A percentile compares a stretch with the other conserved stretches of the same genome.
Conservation (phyloP, 2,797 vertebrate genomes). For the Eremophila alpestris region DNA sequence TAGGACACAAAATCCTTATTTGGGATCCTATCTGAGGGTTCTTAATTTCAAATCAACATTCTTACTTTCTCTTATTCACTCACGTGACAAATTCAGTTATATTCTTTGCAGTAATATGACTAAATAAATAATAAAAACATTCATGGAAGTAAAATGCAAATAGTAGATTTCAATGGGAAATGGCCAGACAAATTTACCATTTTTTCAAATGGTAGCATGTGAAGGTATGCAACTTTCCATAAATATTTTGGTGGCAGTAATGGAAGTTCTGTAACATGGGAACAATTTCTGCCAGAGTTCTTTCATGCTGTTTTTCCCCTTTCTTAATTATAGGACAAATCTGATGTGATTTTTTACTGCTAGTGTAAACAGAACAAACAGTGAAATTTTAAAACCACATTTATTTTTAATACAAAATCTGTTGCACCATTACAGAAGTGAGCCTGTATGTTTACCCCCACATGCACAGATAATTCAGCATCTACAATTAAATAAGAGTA, state of each 20-base stretch:
- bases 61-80: neutral
- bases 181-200: neutral
- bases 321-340: neutral
- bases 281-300: neutral
- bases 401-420: constrained; percentile 92
- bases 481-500: constrained; percentile 72
- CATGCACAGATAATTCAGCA: constrained; percentile 85
- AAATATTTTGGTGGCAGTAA: neutral
- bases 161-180: neutral
- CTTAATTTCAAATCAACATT: neutral
- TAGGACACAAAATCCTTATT: neutral
- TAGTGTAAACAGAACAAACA: constrained; percentile 61
- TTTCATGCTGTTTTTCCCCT: neutral
- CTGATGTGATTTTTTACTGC: neutral
- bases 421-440: constrained; percentile 84
- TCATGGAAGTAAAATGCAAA: neutral
- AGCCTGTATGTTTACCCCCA: constrained; percentile 75
- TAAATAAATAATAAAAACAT: neutral
- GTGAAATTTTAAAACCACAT: constrained; percentile 91
- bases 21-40: neutral
- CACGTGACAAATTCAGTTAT: neutral
- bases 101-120: neutral
- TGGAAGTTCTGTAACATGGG: neutral
- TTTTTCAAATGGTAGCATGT: neutral
- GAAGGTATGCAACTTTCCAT: neutral